Percentiles rank a stretch among this genome's conserved stretches.
phyloP scores from a whole-genome alignment of 2,113 vertebrate genomes.

The Otis tarda region DNA sequence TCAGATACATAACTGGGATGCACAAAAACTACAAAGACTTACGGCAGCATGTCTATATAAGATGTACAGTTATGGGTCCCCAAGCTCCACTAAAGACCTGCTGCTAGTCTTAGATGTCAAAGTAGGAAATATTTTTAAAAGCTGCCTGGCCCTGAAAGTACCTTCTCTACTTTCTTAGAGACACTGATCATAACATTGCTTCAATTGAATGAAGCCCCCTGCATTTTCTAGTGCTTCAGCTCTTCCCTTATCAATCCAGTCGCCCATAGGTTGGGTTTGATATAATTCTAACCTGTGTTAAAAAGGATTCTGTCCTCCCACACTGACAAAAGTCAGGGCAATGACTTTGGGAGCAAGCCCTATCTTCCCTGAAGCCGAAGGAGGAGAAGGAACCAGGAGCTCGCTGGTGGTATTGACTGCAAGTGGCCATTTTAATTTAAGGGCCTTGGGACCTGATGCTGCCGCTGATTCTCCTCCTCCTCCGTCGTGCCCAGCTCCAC shows the following conservation, averaged over 20 bases:
- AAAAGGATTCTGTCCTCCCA: neutral
- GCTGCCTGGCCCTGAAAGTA: neutral
- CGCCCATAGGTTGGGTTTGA: accelerated
- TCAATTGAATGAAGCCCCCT: neutral
- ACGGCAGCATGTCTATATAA: accelerated
- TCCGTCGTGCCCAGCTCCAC: neutral
- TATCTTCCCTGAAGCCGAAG: neutral
- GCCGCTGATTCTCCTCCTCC: neutral
- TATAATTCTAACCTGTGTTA: neutral
- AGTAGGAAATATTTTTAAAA: neutral
- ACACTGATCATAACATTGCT: neutral
- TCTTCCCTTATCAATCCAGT: neutral
- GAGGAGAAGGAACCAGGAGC: neutral
- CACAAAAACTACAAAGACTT: neutral
- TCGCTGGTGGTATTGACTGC: neutral
- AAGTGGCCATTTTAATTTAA: slow-evolving; percentile 72
- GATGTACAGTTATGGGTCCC: neutral
- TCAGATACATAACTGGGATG: neutral
- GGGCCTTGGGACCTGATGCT: neutral
- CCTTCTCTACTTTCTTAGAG: neutral
- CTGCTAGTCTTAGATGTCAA: neutral
- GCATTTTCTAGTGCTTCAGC: neutral
- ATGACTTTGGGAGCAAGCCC: neutral
- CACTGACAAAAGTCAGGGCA: neutral
- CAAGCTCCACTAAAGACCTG: neutral